A percentile compares a stretch with the other conserved stretches of the same genome.
phyloP scores from a whole-genome alignment of 2,888 invertebrate species.

The Salpingus planirostris region DNA sequence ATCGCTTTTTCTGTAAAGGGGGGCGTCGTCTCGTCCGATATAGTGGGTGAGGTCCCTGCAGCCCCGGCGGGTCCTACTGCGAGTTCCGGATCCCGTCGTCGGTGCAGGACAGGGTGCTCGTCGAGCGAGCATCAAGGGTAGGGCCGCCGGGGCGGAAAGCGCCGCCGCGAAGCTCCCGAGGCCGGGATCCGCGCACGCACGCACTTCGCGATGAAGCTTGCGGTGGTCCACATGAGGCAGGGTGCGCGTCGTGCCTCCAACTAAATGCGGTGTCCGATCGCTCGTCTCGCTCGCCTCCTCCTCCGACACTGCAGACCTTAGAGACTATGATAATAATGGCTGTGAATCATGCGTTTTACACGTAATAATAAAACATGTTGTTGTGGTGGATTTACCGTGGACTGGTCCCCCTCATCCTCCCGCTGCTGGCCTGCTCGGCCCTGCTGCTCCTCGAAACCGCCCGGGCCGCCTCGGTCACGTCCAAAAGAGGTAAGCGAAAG shows the following conservation, averaged over 20 bases:
- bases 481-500: constrained; percentile 35
- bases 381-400: constrained; percentile 40
- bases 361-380: constrained; percentile 40
- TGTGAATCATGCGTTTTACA: constrained; percentile 39
- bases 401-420: constrained; percentile 35
- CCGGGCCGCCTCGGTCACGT: constrained; percentile 30
- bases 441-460: constrained; percentile 29
- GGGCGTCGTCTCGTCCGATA: too few species aligned
- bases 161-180: constrained; percentile 28
- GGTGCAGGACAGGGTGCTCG: constrained; percentile 25
- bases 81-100: too few species aligned
- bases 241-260: constrained; percentile 31
- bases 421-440: too few species aligned
- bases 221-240: constrained; percentile 33
- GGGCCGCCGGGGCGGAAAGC: constrained; percentile 23
- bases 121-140: constrained; percentile 29
- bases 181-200: constrained; percentile 32
- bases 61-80: too few species aligned
- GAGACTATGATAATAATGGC: constrained; percentile 30
- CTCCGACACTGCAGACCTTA: too few species aligned
- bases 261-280: constrained; percentile 23
- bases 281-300: too few species aligned
- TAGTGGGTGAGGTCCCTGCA: too few species aligned
- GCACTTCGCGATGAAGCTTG: constrained; percentile 36
- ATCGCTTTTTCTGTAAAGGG: background rate